Percentiles rank a stretch among this genome's conserved stretches.
phyloP scores from a whole-genome alignment of 2,797 vertebrate genomes.

The Malacoraja senta region DNA sequence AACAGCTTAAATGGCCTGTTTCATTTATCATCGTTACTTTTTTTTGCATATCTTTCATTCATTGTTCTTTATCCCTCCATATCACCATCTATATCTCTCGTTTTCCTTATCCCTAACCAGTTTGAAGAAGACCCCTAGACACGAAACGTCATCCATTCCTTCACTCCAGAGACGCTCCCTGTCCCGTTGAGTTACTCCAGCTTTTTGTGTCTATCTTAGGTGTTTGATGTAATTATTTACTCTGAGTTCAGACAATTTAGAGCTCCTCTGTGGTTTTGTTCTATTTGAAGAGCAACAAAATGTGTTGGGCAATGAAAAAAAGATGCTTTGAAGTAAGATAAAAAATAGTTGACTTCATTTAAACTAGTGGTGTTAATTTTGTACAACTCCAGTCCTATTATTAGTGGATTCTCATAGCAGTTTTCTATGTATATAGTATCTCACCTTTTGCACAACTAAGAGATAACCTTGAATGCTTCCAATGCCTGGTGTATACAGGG shows the following conservation, averaged over 20 bases:
- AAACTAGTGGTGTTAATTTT: not conserved
- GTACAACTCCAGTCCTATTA: not conserved
- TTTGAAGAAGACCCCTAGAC: too few species aligned
- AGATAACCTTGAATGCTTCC: not conserved
- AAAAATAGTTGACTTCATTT: not conserved
- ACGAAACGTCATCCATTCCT: too few species aligned
- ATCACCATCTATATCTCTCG: too few species aligned
- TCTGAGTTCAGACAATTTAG: not conserved
- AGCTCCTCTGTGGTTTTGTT: not conserved
- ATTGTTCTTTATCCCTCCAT: too few species aligned
- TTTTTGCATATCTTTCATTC: too few species aligned
- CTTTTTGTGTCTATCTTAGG: too few species aligned
- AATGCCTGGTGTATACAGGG: not conserved
- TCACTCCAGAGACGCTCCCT: too few species aligned
- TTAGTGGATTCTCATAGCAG: not conserved
- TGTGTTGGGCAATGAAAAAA: not conserved
- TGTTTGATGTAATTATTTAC: not conserved
- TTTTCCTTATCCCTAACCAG: too few species aligned
- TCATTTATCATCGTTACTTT: too few species aligned
- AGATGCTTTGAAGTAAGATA: not conserved
- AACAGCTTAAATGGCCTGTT: too few species aligned
- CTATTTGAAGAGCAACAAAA: not conserved
- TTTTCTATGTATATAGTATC: not conserved
- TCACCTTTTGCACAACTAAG: not conserved
- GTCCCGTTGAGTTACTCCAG: too few species aligned